Percentiles rank a stretch among this genome's conserved stretches.
Conservation (phyloP, 2,113 vertebrate genomes). For the Lasiurus borealis region DNA sequence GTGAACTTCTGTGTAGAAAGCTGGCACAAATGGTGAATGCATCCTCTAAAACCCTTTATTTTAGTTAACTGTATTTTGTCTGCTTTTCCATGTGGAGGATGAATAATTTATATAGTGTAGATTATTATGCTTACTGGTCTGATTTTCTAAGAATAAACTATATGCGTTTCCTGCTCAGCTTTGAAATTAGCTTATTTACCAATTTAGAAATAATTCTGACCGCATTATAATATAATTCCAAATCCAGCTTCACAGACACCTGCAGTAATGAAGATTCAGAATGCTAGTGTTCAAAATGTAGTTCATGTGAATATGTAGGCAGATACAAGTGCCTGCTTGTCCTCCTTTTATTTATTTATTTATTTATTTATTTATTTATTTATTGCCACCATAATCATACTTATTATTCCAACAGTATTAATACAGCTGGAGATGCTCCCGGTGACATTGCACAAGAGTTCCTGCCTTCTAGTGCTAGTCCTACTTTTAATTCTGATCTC, state of each 20-base stretch:
- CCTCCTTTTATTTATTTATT: slow-evolving; percentile 22
- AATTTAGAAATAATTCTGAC: slow-evolving; percentile 41
- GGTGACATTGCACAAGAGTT: background rate
- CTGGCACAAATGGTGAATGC: background rate
- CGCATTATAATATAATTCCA: slow-evolving; percentile 31
- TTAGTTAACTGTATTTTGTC: background rate
- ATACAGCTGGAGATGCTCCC: background rate
- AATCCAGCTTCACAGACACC: background rate
- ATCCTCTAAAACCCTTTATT: background rate
- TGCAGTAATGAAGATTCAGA: slow-evolving; percentile 4
- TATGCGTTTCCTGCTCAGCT: background rate
- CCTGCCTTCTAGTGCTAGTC: background rate
- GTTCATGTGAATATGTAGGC: slow-evolving; percentile 3
- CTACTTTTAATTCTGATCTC: slow-evolving; percentile 13
- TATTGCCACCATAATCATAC: background rate
- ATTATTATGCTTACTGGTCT: background rate
- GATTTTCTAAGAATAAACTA: slow-evolving; percentile 47
- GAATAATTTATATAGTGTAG: background rate
- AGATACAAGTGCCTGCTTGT: background rate
- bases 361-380: background rate
- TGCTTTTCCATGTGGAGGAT: background rate
- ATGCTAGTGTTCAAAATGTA: background rate
- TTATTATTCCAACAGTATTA: background rate
- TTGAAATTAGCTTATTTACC: slow-evolving; percentile 58
- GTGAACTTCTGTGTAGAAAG: background rate